Conservation (phyloP, 2,113 vertebrate genomes). For the Dasyurus viverrinus region DNA sequence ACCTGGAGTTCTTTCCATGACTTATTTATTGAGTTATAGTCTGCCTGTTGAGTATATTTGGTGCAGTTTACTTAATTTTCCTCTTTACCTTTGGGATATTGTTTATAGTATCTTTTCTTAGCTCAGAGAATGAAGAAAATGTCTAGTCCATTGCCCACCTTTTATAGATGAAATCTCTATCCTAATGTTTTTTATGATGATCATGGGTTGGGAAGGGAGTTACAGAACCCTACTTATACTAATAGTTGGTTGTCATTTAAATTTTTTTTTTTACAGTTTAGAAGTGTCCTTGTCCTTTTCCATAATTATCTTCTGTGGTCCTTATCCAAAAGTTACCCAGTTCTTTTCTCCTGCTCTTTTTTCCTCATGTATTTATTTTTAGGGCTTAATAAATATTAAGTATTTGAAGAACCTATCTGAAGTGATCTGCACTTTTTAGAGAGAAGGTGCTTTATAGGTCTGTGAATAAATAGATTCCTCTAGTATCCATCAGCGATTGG, state of each 20-base stretch:
- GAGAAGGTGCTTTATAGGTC: constrained; percentile 61
- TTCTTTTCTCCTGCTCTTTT: constrained; percentile 44
- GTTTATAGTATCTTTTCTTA: background rate
- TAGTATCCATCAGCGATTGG: constrained; percentile 73
- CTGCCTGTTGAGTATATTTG: constrained; percentile 20
- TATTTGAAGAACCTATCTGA: constrained; percentile 72
- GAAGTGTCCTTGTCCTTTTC: background rate
- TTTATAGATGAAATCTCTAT: background rate
- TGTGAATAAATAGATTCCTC: constrained; percentile 81
- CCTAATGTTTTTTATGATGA: background rate
- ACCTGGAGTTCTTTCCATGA: background rate
- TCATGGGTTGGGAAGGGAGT: background rate
- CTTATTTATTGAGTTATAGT: background rate
- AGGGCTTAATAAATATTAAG: constrained; percentile 59
- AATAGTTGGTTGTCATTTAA: background rate
- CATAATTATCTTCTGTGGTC: constrained; percentile 48
- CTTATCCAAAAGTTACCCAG: constrained; percentile 47
- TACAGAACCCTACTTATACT: background rate
- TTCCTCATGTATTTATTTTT: constrained; percentile 58
- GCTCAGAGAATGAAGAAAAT: background rate
- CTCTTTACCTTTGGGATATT: background rate
- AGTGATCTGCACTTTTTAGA: constrained; percentile 71
- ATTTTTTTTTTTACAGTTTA: background rate
- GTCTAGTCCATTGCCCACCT: background rate
- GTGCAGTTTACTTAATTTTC: background rate